These are phyloP conservation scores for Hymenochirus boettgeri DNA, from an alignment of 2,113 vertebrate genomes.

Conservation along the genomic window DNA sequence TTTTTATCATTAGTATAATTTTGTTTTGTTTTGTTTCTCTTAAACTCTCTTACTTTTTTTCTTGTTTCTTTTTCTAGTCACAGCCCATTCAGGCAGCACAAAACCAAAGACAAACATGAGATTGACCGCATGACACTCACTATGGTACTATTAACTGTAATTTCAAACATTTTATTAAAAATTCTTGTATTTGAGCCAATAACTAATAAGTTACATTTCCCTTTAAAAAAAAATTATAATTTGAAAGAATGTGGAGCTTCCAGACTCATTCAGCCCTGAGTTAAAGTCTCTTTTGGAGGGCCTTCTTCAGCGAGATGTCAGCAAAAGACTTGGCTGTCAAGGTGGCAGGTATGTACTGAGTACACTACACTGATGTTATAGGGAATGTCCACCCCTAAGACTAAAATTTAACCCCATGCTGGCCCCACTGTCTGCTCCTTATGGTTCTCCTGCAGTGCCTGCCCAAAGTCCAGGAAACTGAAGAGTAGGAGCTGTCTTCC, in stretches of 20 bases:
- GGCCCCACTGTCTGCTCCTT: no score
- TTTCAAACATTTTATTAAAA: not conserved
- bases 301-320: conserved; percentile 84
- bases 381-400: no score
- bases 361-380: no score
- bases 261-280: conserved; percentile 85
- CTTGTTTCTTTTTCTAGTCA: conserved; percentile 66
- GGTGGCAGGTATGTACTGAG: conserved; percentile 74
- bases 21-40: not conserved
- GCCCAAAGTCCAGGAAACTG: no score
- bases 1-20: no score
- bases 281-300: conserved; percentile 89
- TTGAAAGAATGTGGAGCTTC: conserved; percentile 86
- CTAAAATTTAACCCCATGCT: no score
- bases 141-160: conserved; percentile 72
- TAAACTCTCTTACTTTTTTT: not conserved
- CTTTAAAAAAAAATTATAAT: no score
- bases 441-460: no score
- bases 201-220: no score
- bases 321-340: conserved; percentile 86
- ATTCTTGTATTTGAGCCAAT: not conserved
- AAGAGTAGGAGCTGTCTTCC: no score
- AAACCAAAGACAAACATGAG: conserved; percentile 99
- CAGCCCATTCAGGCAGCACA: conserved; percentile 97
- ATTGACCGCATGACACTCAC: conserved; percentile 98